A percentile compares a stretch with the other conserved stretches of the same genome.
phyloP scores from a whole-genome alignment of 2,113 vertebrate genomes.

The Engraulis encrasicolus region DNA sequence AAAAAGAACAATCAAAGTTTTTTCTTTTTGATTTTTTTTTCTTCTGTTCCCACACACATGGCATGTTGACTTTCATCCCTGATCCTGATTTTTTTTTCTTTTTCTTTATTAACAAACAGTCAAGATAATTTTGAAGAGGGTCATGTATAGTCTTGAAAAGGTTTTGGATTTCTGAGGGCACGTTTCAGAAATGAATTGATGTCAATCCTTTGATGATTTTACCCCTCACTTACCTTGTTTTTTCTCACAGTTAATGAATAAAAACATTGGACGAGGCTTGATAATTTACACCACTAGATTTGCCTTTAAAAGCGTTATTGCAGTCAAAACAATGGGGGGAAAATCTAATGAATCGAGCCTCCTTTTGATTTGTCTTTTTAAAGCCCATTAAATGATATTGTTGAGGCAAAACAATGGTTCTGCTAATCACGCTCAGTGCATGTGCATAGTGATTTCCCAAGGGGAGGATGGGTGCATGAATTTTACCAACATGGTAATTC shows the following conservation, averaged over 20 bases:
- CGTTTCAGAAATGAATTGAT: not conserved
- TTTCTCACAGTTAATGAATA: not conserved
- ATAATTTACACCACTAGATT: not conserved
- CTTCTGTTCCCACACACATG: not conserved
- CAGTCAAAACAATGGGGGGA: constrained; percentile 76
- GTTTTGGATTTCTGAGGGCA: not conserved
- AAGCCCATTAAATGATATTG: constrained; percentile 92
- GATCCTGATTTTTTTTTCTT: too few species aligned
- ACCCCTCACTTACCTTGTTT: not conserved
- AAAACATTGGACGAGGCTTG: not conserved
- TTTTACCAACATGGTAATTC: constrained; percentile 94
- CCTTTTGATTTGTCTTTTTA: constrained; percentile 84
- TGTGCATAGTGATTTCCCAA: constrained; percentile 89
- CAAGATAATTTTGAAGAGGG: not conserved
- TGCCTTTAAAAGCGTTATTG: constrained; percentile 67
- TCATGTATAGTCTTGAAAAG: not conserved
- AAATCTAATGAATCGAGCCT: constrained; percentile 80
- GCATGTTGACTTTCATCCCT: not conserved
- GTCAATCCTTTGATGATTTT: not conserved
- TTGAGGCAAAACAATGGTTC: constrained; percentile 86
- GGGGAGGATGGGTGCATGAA: constrained; percentile 82
- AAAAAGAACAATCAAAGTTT: not conserved
- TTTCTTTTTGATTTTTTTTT: not conserved
- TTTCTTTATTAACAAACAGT: not conserved
- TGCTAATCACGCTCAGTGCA: constrained; percentile 89